Evolutionary conservation across 2,888 invertebrate genomes (phyloP).

Genomic region (Lepeophtheirus nordmannii): DNA sequence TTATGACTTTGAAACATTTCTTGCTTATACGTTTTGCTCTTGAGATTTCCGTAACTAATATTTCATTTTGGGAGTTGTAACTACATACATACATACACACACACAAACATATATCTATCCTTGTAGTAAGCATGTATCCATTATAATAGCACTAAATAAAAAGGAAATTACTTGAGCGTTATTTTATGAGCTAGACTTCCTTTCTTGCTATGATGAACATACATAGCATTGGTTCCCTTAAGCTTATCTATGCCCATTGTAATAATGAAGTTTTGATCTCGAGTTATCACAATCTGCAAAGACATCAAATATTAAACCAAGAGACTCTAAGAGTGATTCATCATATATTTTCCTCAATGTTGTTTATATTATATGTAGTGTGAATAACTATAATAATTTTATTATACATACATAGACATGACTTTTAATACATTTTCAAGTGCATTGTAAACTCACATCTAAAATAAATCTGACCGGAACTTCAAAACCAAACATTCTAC

Average conservation of each 20-base stretch:
- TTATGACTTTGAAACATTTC: too few species aligned
- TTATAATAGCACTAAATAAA: not conserved
- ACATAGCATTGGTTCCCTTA: not conserved
- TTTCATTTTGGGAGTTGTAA: not conserved
- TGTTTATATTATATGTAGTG: not conserved
- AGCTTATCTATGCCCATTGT: constrained; percentile 11
- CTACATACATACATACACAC: not conserved
- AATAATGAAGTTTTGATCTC: constrained; percentile 7
- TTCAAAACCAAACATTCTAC: not conserved
- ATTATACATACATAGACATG: too few species aligned
- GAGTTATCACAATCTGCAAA: constrained; percentile 6
- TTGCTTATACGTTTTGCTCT: not conserved
- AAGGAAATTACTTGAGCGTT: constrained; percentile 4
- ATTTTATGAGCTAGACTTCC: constrained; percentile 12
- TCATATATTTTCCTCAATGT: not conserved
- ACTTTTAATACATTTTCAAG: too few species aligned
- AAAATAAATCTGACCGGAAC: not conserved
- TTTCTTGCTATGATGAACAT: constrained; percentile 10
- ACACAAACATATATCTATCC: too few species aligned
- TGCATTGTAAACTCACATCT: not conserved
- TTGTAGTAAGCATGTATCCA: too few species aligned
- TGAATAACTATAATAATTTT: too few species aligned
- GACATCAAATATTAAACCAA: not conserved
- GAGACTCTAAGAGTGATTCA: not conserved
- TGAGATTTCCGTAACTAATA: not conserved